Conservation (phyloP, 1,140 invertebrate species). For the Drosophila sechellia region DNA sequence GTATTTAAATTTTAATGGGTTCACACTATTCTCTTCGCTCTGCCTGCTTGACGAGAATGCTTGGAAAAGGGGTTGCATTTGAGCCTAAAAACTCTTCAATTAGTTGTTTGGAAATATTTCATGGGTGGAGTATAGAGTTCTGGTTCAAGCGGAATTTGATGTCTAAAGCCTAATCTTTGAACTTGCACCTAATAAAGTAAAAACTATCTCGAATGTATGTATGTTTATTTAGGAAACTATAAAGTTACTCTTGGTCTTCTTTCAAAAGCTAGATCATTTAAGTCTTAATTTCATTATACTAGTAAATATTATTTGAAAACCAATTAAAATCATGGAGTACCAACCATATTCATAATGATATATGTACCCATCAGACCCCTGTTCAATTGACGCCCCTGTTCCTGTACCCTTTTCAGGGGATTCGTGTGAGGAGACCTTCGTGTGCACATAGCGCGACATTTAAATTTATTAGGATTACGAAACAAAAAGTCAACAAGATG, state of each 20-base stretch:
- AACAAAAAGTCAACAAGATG: conserved; percentile 78
- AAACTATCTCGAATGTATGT: neutral
- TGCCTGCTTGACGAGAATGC: conserved; percentile 14
- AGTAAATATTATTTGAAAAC: no score
- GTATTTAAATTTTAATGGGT: conserved; percentile 76
- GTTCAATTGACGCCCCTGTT: conserved; percentile 26
- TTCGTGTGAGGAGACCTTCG: conserved; percentile 17
- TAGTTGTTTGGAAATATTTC: neutral
- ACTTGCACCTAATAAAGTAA: no score
- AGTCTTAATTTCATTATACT: no score
- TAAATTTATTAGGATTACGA: conserved; percentile 82
- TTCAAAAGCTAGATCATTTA: no score
- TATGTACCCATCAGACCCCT: neutral
- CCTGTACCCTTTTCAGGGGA: conserved; percentile 46
- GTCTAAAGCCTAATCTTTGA: no score
- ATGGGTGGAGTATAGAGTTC: neutral
- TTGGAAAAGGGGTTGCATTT: conserved; percentile 25
- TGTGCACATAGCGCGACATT: conserved; percentile 46
- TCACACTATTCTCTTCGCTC: conserved; percentile 57
- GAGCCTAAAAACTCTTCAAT: conserved; percentile 6
- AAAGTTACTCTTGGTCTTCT: neutral
- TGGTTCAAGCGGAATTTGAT: neutral
- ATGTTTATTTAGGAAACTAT: neutral
- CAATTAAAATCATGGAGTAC: no score
- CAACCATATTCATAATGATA: no score